Evolutionary conservation across 2,797 vertebrate species (phyloP).

Genomic region (Buceros bicornis): DNA sequence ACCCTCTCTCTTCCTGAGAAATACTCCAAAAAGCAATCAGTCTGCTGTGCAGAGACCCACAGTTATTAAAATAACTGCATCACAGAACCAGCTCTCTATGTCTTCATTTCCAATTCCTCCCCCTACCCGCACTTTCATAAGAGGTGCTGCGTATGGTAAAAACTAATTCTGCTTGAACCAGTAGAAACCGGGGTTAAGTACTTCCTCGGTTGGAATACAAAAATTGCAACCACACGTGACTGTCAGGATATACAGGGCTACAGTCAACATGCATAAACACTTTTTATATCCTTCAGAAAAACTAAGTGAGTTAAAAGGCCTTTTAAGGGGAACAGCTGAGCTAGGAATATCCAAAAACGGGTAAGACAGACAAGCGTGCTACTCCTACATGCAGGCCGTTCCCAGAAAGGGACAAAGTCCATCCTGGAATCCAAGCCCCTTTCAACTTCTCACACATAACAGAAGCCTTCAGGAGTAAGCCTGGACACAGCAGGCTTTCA

Average conservation of each 20-base stretch:
- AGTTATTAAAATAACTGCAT: constrained; percentile 2
- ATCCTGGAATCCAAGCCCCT: not conserved
- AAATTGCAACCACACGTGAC: not conserved
- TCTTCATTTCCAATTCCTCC: constrained; percentile 4
- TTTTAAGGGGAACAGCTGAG: constrained; percentile 24
- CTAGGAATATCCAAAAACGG: not conserved
- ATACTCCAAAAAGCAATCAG: constrained; percentile 9
- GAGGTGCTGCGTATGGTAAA: constrained; percentile 21
- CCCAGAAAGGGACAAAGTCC: not conserved
- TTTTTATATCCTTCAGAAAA: not conserved
- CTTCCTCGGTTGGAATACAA: constrained; percentile 8
- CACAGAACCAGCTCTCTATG: not conserved
- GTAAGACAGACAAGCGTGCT: not conserved
- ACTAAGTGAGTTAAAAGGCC: not conserved
- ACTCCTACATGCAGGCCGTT: not conserved
- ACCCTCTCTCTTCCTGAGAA: not conserved
- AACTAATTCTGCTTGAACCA: constrained; percentile 44
- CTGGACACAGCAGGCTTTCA: not conserved
- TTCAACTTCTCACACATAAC: not conserved
- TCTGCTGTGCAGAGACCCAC: not conserved
- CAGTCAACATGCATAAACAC: not conserved
- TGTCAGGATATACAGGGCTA: not conserved
- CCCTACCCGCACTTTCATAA: not conserved
- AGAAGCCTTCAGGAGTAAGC: not conserved
- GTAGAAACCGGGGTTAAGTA: constrained; percentile 43